Percentiles rank a stretch among this genome's conserved stretches.
phyloP scores from a whole-genome alignment of 2,797 vertebrate genomes.

The Nyctibius grandis region DNA sequence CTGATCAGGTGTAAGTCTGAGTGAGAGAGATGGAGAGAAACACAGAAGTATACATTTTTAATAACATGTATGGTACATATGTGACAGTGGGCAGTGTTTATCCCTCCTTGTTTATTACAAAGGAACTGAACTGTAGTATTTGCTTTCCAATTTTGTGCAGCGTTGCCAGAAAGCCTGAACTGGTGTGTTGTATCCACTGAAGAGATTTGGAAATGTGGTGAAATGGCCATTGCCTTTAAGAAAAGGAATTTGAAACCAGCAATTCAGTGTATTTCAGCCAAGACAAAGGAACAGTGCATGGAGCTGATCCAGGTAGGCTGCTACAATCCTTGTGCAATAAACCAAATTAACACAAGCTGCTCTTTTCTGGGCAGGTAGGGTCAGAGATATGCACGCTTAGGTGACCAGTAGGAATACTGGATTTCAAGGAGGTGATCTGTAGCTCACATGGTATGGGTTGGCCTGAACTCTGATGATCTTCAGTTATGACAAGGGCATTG shows the following conservation, averaged over 20 bases:
- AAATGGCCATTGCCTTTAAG: constrained; percentile 82
- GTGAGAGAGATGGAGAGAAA: background rate
- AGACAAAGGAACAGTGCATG: constrained; percentile 84
- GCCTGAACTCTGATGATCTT: background rate
- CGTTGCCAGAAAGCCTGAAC: constrained; percentile 73
- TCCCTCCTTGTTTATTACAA: background rate
- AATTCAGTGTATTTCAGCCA: constrained; percentile 82
- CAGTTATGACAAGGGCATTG: background rate
- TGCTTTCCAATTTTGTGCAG: constrained; percentile 50
- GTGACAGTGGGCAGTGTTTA: background rate
- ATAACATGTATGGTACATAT: background rate
- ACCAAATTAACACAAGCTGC: background rate
- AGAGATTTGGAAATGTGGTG: constrained; percentile 88
- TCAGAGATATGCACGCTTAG: background rate
- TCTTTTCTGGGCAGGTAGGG: background rate
- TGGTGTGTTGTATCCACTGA: constrained; percentile 88
- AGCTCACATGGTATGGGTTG: background rate
- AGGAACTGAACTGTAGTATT: background rate
- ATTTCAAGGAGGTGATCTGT: background rate
- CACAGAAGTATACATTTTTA: background rate
- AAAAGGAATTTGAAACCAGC: constrained; percentile 77
- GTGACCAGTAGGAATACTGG: background rate
- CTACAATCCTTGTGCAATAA: background rate
- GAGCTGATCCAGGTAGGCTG: constrained; percentile 69
- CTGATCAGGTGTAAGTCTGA: background rate